These are phyloP conservation scores for Euura lappo DNA, from an alignment of 1,140 invertebrate species.

Conservation along the genomic window DNA sequence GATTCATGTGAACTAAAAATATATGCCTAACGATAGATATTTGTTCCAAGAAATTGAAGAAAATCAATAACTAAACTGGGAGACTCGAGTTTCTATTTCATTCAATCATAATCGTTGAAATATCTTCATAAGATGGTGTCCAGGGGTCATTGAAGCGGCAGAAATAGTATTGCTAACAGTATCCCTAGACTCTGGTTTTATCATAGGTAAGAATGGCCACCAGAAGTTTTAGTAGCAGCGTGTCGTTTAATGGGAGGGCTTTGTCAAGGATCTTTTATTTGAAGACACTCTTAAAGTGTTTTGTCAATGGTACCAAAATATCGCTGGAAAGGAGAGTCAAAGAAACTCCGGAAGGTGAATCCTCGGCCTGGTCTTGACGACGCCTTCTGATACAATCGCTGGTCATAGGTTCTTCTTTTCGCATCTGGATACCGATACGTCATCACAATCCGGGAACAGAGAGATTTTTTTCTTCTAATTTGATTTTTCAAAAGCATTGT, in stretches of 20 bases:
- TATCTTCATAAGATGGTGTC: too few species aligned
- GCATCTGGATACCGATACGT: slow-evolving; percentile 50
- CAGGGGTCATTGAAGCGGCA: too few species aligned
- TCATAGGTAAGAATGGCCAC: neutral
- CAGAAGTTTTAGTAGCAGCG: neutral
- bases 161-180: neutral
- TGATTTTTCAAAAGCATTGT: slow-evolving; percentile 13
- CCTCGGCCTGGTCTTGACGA: slow-evolving; percentile 56
- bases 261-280: neutral
- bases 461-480: slow-evolving; percentile 30
- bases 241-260: neutral
- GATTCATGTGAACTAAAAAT: too few species aligned
- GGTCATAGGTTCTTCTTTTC: slow-evolving; percentile 65
- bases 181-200: neutral
- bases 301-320: slow-evolving; percentile 73
- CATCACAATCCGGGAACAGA: slow-evolving; percentile 44
- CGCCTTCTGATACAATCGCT: slow-evolving; percentile 57
- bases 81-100: too few species aligned
- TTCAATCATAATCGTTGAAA: too few species aligned
- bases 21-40: too few species aligned
- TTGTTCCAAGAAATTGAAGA: too few species aligned
- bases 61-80: too few species aligned
- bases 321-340: slow-evolving; percentile 84
- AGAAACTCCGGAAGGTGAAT: slow-evolving; percentile 80
- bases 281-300: slow-evolving; percentile 20